A percentile compares a stretch with the other conserved stretches of the same genome.
These are phyloP conservation scores for Caenorhabditis elegans DNA, from an alignment of 1,140 invertebrate species.

Conservation along the genomic window WBcel235 BX284602.5:10537001-10537500, in stretches of 20 bases:
- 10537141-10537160: constrained; percentile 1
- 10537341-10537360: not conserved
- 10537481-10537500: not conserved
- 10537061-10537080: constrained; percentile 75
- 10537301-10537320: not conserved
- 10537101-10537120: constrained; percentile 38
- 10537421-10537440: not conserved
- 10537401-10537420: constrained; percentile 4
- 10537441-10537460: not conserved
- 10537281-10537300: constrained; percentile 35
- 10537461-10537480: not conserved
- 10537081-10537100: constrained; percentile 40
- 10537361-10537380: constrained; percentile 38
- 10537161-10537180: constrained; percentile 13
- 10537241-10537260: constrained; percentile 80
- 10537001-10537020: not conserved
- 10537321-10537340: not conserved
- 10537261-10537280: constrained; percentile 74
- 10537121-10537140: constrained; percentile 27
- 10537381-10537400: constrained; percentile 33
- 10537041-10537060: constrained; percentile 74
- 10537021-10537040: constrained; percentile 72
- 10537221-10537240: constrained; percentile 85
- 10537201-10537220: constrained; percentile 72
- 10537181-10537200: not conserved